A percentile compares a stretch with the other conserved stretches of the same genome.
Conservation (phyloP, 1,140 invertebrate genomes). For the Stratiolaelaps scimitus region DNA sequence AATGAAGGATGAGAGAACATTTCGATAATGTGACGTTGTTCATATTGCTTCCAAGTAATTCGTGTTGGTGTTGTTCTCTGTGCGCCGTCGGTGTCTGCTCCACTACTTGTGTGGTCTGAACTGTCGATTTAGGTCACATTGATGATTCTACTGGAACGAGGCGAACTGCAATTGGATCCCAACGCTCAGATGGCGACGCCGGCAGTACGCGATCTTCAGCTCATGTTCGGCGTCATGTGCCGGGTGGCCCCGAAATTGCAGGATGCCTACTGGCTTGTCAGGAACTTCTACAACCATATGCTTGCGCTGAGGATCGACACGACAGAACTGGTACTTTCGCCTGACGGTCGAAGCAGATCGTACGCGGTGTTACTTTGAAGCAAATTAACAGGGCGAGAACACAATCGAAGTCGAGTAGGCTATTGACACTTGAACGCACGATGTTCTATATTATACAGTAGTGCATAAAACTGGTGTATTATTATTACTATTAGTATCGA, state of each 20-base stretch:
- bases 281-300: conserved; percentile 24
- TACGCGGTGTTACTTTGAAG: too few relatives aligned
- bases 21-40: too few relatives aligned
- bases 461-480: not conserved
- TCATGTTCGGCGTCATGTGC: conserved; percentile 12
- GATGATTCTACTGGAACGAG: conserved; percentile 17
- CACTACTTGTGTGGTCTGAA: too few relatives aligned
- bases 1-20: too few relatives aligned
- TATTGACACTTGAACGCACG: too few relatives aligned
- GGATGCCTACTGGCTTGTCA: conserved; percentile 17
- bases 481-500: not conserved
- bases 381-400: too few relatives aligned
- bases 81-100: too few relatives aligned
- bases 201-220: not conserved
- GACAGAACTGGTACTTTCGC: not conserved
- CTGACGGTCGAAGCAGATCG: too few relatives aligned
- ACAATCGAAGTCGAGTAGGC: too few relatives aligned
- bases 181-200: not conserved
- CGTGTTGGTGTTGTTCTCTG: not conserved
- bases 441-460: not conserved
- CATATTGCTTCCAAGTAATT: too few relatives aligned
- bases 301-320: not conserved
- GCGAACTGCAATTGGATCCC: conserved; percentile 14
- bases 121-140: conserved; percentile 8
- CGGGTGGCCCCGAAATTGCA: conserved; percentile 10